These are phyloP conservation scores for Clarias platycephalus DNA, from an alignment of 2,797 vertebrate species.

Conservation along the genomic window DNA sequence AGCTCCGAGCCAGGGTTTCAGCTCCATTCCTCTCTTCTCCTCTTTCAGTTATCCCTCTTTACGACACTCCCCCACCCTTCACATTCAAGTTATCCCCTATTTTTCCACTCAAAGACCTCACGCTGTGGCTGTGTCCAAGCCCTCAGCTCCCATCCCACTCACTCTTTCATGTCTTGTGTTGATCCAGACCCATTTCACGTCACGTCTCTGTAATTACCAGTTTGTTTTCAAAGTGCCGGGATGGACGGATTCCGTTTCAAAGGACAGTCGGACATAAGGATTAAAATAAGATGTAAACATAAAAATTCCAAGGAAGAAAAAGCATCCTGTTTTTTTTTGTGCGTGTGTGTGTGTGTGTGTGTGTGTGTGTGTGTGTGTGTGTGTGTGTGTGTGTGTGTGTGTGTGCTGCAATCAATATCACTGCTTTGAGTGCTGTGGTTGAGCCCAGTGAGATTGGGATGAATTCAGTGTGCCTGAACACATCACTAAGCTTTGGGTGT, in stretches of 20 bases:
- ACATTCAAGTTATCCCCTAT: constrained; percentile 50
- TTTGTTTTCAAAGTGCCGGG: constrained; percentile 51
- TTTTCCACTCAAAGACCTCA: constrained; percentile 58
- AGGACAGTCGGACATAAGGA: constrained; percentile 39
- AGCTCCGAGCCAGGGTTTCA: constrained; percentile 39
- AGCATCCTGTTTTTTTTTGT: constrained; percentile 29
- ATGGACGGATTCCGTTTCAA: constrained; percentile 45
- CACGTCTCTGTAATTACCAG: constrained; percentile 50
- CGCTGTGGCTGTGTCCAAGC: constrained; percentile 53
- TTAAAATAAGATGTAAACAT: constrained; percentile 58
- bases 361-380: not conserved
- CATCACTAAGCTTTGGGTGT: constrained; percentile 55
- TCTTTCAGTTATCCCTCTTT: constrained; percentile 34
- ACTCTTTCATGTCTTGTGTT: constrained; percentile 53
- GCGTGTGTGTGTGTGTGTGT: not conserved
- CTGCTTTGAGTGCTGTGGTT: constrained; percentile 49
- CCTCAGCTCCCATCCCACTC: constrained; percentile 48
- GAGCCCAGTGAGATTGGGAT: constrained; percentile 51
- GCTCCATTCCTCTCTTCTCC: constrained; percentile 36
- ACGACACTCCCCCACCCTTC: constrained; percentile 33
- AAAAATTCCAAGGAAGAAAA: constrained; percentile 51
- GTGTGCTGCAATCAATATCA: constrained; percentile 56
- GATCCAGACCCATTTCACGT: constrained; percentile 49
- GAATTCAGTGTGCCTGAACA: constrained; percentile 54
- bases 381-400: not conserved